A percentile compares a stretch with the other conserved stretches of the same genome.
These are phyloP conservation scores for Cotesia typhae DNA, from an alignment of 1,140 invertebrate species.

Conservation along the genomic window DNA sequence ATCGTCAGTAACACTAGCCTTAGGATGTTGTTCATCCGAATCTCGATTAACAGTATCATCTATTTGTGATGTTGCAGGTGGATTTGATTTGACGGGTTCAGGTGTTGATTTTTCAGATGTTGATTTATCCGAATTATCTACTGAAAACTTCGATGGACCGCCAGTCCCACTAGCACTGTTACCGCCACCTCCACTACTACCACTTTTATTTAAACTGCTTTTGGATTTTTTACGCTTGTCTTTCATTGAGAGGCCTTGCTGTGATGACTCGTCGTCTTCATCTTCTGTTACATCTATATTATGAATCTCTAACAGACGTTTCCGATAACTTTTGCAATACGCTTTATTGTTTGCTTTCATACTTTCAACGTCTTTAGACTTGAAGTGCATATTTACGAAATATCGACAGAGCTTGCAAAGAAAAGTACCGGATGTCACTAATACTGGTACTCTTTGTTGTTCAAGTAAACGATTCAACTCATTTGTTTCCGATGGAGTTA, in stretches of 20 bases:
- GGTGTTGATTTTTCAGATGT: conserved; percentile 52
- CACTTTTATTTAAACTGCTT: conserved; percentile 44
- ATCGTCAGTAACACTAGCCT: conserved; percentile 18
- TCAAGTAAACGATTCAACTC: conserved; percentile 74
- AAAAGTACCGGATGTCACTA: conserved; percentile 65
- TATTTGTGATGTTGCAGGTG: conserved; percentile 33
- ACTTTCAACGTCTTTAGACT: conserved; percentile 66
- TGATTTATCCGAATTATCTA: conserved; percentile 46
- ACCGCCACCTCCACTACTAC: neutral
- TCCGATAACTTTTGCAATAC: conserved; percentile 75
- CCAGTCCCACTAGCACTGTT: neutral
- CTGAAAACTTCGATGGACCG: conserved; percentile 50
- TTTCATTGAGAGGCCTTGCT: conserved; percentile 58
- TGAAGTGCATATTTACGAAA: conserved; percentile 76
- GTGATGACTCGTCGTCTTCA: conserved; percentile 65
- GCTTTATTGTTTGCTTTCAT: conserved; percentile 66
- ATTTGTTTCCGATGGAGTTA: conserved; percentile 69
- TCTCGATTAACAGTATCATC: conserved; percentile 33
- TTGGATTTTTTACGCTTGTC: conserved; percentile 67
- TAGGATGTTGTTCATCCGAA: neutral
- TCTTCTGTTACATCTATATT: conserved; percentile 75
- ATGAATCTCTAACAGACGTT: conserved; percentile 73
- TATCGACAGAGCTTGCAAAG: conserved; percentile 83
- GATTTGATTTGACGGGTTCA: conserved; percentile 44
- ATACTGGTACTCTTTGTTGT: conserved; percentile 75